Evolutionary conservation across 2,113 vertebrate species (phyloP).

Genomic region (Aythya baeri): DNA sequence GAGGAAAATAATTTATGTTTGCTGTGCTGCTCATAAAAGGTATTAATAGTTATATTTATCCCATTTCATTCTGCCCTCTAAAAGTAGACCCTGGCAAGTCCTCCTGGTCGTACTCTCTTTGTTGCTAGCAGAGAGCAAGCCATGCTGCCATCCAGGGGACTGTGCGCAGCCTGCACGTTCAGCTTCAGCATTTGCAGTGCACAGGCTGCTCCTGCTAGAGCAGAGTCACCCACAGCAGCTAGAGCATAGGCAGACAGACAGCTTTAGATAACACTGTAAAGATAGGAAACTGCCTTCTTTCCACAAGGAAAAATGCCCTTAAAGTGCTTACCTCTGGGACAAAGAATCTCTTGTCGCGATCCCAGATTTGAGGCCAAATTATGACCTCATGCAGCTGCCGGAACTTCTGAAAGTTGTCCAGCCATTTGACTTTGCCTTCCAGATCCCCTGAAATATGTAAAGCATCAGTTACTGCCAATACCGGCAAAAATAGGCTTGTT

Average conservation of each 20-base stretch:
- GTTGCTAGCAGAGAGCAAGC: background rate
- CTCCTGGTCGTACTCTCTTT: background rate
- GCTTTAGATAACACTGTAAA: background rate
- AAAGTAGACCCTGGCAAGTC: background rate
- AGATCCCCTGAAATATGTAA: conserved; percentile 82
- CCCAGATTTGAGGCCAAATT: conserved; percentile 92
- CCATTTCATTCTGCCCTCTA: background rate
- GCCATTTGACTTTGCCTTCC: conserved; percentile 94
- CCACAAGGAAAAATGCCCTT: background rate
- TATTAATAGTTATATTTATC: background rate
- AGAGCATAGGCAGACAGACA: background rate
- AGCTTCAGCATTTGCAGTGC: background rate
- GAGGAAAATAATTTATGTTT: background rate
- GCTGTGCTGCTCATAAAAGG: background rate
- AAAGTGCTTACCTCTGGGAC: conserved; percentile 85
- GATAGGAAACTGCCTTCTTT: background rate
- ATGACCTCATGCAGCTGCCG: conserved; percentile 88
- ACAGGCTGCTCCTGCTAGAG: background rate
- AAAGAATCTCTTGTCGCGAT: conserved; percentile 88
- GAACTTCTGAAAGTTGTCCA: conserved; percentile 92
- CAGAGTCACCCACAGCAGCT: background rate
- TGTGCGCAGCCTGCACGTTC: background rate
- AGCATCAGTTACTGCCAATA: background rate
- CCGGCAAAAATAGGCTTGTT: background rate
- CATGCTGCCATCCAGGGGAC: background rate